A percentile compares a stretch with the other conserved stretches of the same genome.
phyloP scores from a whole-genome alignment of 2,113 vertebrate species.

The Phylloscopus whistleri region DNA sequence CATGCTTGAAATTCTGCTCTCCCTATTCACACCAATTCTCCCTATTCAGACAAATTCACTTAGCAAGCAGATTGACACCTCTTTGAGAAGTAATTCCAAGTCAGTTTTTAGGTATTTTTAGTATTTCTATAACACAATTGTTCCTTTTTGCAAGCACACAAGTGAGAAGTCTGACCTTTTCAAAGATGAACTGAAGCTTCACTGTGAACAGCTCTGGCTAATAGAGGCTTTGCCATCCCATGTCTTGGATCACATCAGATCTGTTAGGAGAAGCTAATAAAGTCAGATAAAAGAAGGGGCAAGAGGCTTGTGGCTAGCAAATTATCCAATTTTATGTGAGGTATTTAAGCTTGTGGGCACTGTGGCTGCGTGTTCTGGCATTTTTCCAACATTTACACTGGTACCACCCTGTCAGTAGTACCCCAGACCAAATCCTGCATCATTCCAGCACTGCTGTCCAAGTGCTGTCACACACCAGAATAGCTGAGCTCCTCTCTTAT shows the following conservation, averaged over 20 bases:
- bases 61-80: not conserved
- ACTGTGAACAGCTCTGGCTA: not conserved
- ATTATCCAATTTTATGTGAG: not conserved
- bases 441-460: not conserved
- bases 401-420: not conserved
- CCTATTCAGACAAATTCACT: not conserved
- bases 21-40: not conserved
- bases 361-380: not conserved
- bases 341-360: not conserved
- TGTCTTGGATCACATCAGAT: not conserved
- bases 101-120: conserved; percentile 2
- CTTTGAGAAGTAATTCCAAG: not conserved
- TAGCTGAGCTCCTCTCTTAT: not conserved
- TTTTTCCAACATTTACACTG: not conserved
- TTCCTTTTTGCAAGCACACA: not conserved
- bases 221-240: not conserved
- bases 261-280: not conserved
- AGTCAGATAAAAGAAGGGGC: not conserved
- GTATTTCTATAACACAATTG: not conserved
- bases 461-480: not conserved
- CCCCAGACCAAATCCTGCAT: not conserved
- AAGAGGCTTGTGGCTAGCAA: not conserved
- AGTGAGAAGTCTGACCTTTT: conserved; percentile 43
- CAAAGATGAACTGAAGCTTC: not conserved
- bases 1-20: not conserved